Base-by-base conservation (phyloP, 1,140 invertebrate species). In the Macrostomum lignano region DNA sequence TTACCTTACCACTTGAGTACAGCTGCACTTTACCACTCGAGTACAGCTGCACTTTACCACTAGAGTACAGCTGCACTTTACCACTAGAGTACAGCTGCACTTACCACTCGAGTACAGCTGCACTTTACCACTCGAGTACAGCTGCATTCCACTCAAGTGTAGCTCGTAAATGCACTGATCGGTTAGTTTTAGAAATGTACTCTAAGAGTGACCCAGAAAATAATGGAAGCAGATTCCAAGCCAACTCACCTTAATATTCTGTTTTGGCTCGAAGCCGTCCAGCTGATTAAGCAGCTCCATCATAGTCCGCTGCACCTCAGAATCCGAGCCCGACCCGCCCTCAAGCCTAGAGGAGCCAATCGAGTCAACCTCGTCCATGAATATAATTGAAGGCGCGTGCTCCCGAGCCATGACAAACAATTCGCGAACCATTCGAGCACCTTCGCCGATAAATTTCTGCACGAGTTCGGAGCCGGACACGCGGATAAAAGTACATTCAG, bases 331-430 rank as follows among this genome's bases (percentile, higher is more conserved):
- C 38, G 81, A 84, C 17, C 84, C 84, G 21, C 79, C 82, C 58
- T 98, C 91, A 49, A 98, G 82, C 49, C 91, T 68, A 13, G 86
- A 86, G 7, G 86, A 94, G 36, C 91, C 91, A 62, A 98, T 98
- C 0, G 88, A 96, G 63, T 98, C 91, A 44, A 98, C 96, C 68
- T 98, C 91, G 60, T 98, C 91, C 88, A 98, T 98, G 53, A 98
- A 98, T 46, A 98, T 98, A 43, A 98, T 98, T 1, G 86, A 96
- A 3, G 91, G 88, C 2, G 91, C 84, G 64, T 96, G 86, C 59
- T 96, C 88, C 49, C 81, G 69, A 10, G 91, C 91, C 91, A 98
- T 98, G 1, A 98, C 86, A 46, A 98, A 98, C 7, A 98, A 65
- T 62, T 98, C 91, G 46, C 91, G 62, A 7, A 98, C 91, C 91